Percentiles rank a stretch among this genome's conserved stretches.
These are phyloP conservation scores for Malurus alboscapulatus DNA, from an alignment of 2,113 vertebrate genomes.

Conservation along the genomic window DNA sequence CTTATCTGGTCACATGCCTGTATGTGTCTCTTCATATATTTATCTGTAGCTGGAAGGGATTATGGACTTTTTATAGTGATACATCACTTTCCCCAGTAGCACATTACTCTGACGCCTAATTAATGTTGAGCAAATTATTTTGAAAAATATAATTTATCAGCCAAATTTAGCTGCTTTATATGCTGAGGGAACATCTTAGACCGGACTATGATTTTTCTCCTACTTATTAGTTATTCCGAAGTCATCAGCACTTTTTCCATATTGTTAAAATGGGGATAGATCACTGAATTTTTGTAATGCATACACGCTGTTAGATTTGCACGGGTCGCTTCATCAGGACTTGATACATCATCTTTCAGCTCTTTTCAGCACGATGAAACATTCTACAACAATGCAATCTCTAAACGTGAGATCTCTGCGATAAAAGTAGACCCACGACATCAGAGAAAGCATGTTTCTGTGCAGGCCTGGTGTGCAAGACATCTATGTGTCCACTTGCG, in stretches of 20 bases:
- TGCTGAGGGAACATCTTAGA: background rate
- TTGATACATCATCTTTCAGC: rapidly evolving
- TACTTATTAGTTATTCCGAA: background rate
- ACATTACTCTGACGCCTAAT: background rate
- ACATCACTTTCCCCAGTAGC: background rate
- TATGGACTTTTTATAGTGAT: background rate
- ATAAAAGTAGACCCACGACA: rapidly evolving
- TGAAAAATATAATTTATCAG: background rate
- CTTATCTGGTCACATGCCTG: background rate
- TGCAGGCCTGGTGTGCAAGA: background rate
- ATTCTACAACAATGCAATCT: rapidly evolving
- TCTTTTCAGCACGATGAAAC: background rate
- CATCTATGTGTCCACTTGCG: rapidly evolving
- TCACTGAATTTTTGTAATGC: background rate
- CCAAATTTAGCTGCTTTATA: background rate
- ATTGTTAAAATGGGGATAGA: background rate
- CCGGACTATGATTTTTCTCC: background rate
- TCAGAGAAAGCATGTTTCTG: rapidly evolving
- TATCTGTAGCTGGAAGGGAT: background rate
- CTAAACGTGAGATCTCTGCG: background rate
- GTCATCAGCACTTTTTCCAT: background rate
- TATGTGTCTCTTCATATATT: rapidly evolving
- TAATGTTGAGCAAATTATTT: background rate
- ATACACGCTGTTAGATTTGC: background rate
- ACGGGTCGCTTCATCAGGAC: background rate